Evolutionary conservation across 2,888 invertebrate genomes (phyloP).

Genomic region (Dusona sp.): DNA sequence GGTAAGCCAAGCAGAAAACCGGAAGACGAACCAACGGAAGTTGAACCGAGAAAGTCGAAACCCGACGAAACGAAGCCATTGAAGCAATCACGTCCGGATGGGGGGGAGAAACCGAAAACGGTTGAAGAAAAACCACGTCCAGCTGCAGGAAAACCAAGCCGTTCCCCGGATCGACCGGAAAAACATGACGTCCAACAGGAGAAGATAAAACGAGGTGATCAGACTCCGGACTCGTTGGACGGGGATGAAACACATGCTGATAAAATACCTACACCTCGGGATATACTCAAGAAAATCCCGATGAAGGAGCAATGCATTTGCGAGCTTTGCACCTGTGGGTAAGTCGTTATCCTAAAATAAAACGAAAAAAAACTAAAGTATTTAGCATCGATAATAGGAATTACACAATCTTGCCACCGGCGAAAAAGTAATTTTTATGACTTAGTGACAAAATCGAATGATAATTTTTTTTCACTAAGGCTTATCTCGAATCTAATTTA

Average conservation of each 20-base stretch:
- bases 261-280: constrained; percentile 82
- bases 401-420: not conserved
- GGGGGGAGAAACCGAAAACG: constrained; percentile 70
- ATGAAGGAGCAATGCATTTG: constrained; percentile 94
- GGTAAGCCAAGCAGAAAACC: constrained; percentile 76
- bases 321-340: constrained; percentile 97
- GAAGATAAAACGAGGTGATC: constrained; percentile 78
- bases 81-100: constrained; percentile 36
- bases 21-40: constrained; percentile 16
- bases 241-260: constrained; percentile 74
- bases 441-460: constrained; percentile 47
- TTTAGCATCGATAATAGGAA: constrained; percentile 27
- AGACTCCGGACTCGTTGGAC: constrained; percentile 77
- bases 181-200: constrained; percentile 77
- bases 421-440: constrained; percentile 20
- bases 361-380: not conserved
- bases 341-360: constrained; percentile 82
- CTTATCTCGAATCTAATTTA: constrained; percentile 20
- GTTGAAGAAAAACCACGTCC: constrained; percentile 65
- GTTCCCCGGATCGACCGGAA: constrained; percentile 82
- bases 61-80: constrained; percentile 64
- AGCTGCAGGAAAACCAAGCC: constrained; percentile 76
- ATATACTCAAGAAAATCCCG: constrained; percentile 83
- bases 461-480: constrained; percentile 32
- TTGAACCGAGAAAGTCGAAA: constrained; percentile 51